These are phyloP conservation scores for Montipora capricornis DNA, from an alignment of 64 coral and sea anemone genomes.

Conservation along the genomic window DNA sequence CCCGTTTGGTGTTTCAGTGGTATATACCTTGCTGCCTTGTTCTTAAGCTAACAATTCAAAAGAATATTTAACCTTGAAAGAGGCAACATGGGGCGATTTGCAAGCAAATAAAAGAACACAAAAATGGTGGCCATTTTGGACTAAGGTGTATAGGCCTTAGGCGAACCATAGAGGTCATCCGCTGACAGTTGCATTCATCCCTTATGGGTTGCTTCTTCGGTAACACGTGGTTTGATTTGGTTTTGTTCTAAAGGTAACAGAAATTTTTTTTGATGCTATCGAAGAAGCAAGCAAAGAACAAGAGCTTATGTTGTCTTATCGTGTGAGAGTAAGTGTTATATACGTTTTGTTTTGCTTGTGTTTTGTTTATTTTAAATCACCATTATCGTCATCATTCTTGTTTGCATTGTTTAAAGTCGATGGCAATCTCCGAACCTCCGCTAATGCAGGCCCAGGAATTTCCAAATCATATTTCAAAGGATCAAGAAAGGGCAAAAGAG, in stretches of 20 bases:
- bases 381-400: not conserved
- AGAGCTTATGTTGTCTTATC: constrained; percentile 8
- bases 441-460: constrained; percentile 29
- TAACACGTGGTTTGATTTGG: not conserved
- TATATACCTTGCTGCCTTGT: not conserved
- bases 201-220: not conserved
- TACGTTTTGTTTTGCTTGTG: not conserved
- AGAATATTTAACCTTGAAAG: no score
- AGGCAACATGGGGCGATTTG: no score
- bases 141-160: no score
- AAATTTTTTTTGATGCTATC: constrained; percentile 52
- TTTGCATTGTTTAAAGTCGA: constrained; percentile 11
- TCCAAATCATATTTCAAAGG: constrained; percentile 13
- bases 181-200: no score
- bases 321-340: not conserved
- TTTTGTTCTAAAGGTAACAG: constrained; percentile 18
- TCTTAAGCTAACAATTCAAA: no score
- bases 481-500: constrained; percentile 33
- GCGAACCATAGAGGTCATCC: no score
- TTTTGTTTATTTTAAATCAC: not conserved
- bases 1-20: not conserved
- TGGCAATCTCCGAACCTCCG: not conserved
- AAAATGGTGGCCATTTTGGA: no score
- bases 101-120: no score
- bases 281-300: constrained; percentile 30